Evolutionary conservation across 2,113 vertebrate genomes (phyloP).

Genomic region (Zosterops pallidus): DNA sequence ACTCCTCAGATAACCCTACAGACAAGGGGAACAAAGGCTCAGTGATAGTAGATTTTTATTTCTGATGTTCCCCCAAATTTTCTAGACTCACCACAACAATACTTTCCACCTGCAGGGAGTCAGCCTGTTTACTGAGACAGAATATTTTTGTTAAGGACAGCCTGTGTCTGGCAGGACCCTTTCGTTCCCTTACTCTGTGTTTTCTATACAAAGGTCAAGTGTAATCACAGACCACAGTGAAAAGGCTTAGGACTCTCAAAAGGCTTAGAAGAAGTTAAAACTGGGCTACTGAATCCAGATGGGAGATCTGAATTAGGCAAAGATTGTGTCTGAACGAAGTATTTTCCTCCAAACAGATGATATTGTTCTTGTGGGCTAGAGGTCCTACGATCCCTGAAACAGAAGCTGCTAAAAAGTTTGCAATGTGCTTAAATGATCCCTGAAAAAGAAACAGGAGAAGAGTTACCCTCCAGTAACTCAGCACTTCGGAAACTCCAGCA

Average conservation of each 20-base stretch:
- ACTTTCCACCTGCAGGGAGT: neutral
- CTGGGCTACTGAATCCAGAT: neutral
- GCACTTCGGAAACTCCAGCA: neutral
- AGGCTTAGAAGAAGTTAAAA: neutral
- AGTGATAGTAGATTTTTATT: neutral
- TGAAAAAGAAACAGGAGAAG: neutral
- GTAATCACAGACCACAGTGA: neutral
- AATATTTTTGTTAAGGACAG: neutral
- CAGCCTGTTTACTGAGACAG: neutral
- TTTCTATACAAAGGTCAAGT: neutral
- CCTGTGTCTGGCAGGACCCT: neutral
- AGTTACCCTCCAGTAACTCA: neutral
- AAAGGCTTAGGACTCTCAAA: neutral
- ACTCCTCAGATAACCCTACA: neutral
- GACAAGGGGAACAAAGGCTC: neutral
- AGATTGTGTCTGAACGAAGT: neutral
- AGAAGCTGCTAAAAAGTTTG: neutral
- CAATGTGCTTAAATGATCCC: neutral
- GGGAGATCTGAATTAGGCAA: neutral
- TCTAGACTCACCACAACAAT: neutral
- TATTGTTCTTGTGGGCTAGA: neutral
- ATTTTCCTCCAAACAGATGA: neutral
- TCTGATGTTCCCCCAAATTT: neutral
- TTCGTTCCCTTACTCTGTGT: neutral
- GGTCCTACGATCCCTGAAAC: neutral